phyloP scores from a whole-genome alignment of 1,140 invertebrate genomes.

The Macrostomum lignano region DNA sequence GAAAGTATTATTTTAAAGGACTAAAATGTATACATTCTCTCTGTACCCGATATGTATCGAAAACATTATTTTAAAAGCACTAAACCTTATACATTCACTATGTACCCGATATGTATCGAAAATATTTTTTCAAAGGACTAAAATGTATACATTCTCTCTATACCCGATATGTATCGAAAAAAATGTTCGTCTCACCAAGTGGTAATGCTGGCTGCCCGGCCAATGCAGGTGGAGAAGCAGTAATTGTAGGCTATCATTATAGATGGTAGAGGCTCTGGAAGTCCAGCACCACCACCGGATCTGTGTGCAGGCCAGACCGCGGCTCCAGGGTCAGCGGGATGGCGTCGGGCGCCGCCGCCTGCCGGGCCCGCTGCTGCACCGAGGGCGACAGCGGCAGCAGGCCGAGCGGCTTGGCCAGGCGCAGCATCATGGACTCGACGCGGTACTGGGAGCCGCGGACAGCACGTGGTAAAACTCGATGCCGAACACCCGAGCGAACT shows the following conservation, averaged over 20 bases:
- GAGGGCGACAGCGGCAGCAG: conserved; percentile 58
- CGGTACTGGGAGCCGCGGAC: conserved; percentile 61
- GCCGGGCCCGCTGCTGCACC: conserved; percentile 43
- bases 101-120: no score
- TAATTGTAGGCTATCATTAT: conserved; percentile 98
- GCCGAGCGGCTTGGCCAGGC: conserved; percentile 56
- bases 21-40: no score
- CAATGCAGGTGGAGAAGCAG: conserved; percentile 84
- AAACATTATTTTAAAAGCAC: no score
- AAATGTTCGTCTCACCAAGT: no score
- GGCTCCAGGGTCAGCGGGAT: conserved; percentile 86
- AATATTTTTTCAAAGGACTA: no score
- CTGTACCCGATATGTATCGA: no score
- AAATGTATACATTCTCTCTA: no score
- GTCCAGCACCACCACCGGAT: conserved; percentile 64
- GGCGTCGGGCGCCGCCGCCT: conserved; percentile 68
- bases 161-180: no score
- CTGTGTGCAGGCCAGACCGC: conserved; percentile 33
- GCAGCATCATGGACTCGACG: conserved; percentile 88
- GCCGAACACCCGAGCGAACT: conserved; percentile 74
- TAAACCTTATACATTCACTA: no score
- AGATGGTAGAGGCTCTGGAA: conserved; percentile 92
- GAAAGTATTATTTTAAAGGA: no score
- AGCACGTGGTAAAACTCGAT: conserved; percentile 92
- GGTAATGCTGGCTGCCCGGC: conserved; percentile 40